These are phyloP conservation scores for Antitype chi DNA, from an alignment of 2,888 invertebrate species.

Conservation along the genomic window DNA sequence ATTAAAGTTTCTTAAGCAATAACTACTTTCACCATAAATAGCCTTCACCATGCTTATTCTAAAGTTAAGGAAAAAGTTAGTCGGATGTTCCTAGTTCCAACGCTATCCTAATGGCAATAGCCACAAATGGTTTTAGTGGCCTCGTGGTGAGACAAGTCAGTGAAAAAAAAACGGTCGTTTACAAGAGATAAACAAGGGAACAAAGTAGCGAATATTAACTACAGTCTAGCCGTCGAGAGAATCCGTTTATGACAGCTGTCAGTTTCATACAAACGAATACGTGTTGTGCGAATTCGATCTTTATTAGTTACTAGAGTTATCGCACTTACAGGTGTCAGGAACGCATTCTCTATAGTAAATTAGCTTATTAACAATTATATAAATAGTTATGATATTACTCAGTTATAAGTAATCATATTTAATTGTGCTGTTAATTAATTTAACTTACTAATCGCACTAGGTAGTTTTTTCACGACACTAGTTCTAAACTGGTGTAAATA, in stretches of 20 bases:
- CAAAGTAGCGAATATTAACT: neutral
- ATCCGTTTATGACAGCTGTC: too few relatives aligned
- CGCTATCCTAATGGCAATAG: neutral
- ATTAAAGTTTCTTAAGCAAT: constrained; percentile 6
- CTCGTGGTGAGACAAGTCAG: neutral
- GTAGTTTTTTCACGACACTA: constrained; percentile 1
- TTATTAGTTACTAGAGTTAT: too few relatives aligned
- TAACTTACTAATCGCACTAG: neutral
- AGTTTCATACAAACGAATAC: too few relatives aligned
- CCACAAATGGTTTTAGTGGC: neutral
- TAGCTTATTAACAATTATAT: neutral
- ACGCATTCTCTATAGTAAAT: neutral
- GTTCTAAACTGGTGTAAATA: constrained; percentile 11
- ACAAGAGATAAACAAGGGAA: neutral
- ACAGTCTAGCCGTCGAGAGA: too few relatives aligned
- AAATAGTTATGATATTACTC: constrained; percentile 15
- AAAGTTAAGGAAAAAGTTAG: constrained; percentile 6
- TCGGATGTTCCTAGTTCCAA: neutral
- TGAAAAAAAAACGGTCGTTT: neutral
- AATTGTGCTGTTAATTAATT: constrained; percentile 5
- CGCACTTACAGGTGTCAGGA: too few relatives aligned
- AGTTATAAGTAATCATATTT: constrained; percentile 2
- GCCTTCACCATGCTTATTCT: constrained; percentile 10
- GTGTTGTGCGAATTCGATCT: too few relatives aligned
- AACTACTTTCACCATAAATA: constrained; percentile 16